Evolutionary conservation across 2,888 invertebrate genomes (phyloP).

Genomic region (Lithosia quadra): DNA sequence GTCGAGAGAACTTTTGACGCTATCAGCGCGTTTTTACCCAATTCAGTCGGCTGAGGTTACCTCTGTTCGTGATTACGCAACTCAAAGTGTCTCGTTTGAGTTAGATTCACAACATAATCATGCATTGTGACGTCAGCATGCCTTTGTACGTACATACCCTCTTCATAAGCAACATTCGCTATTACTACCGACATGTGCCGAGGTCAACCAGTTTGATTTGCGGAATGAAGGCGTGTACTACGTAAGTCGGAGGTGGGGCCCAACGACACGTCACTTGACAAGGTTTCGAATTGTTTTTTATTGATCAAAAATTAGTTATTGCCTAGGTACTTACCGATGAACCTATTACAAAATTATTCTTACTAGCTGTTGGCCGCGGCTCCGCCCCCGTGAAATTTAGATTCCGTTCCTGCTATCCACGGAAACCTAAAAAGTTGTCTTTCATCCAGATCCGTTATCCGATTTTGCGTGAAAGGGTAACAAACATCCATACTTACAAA

Average conservation of each 20-base stretch:
- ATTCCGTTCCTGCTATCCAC: too few relatives aligned
- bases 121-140: conserved; percentile 12
- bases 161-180: conserved; percentile 12
- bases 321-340: neutral
- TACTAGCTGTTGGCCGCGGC: too few relatives aligned
- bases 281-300: conserved; percentile 2
- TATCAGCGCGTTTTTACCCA: too few relatives aligned
- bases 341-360: neutral
- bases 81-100: neutral
- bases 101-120: neutral
- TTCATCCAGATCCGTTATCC: too few relatives aligned
- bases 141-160: conserved; percentile 19
- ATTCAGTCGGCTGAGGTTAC: too few relatives aligned
- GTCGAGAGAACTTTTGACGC: too few relatives aligned
- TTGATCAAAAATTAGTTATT: neutral
- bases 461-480: too few relatives aligned
- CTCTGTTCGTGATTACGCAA: neutral
- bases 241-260: conserved; percentile 28
- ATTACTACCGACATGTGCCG: conserved; percentile 15
- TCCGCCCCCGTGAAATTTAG: too few relatives aligned
- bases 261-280: conserved; percentile 12
- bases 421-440: too few relatives aligned
- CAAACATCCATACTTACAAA: too few relatives aligned
- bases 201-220: conserved; percentile 30
- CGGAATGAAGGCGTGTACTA: conserved; percentile 24